Conservation (phyloP, 2,888 invertebrate genomes). For the Tortricodes alternella region DNA sequence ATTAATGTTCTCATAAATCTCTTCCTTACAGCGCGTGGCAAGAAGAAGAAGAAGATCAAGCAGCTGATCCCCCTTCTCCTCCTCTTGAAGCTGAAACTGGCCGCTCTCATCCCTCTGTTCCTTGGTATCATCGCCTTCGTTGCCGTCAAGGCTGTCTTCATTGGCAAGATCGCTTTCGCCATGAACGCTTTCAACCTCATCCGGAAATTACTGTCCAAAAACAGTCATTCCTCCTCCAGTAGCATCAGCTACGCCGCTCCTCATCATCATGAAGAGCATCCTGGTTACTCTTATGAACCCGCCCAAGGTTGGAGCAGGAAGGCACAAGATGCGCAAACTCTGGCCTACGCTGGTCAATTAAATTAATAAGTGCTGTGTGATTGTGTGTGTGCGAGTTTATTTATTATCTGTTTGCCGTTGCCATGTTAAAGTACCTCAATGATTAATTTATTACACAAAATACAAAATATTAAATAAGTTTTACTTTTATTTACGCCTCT, state of each 20-base stretch:
- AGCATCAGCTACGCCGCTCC: conserved; percentile 85
- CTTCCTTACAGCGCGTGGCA: conserved; percentile 85
- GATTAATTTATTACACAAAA: conserved; percentile 50
- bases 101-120: conserved; percentile 89
- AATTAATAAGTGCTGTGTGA: conserved; percentile 44
- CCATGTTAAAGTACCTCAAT: conserved; percentile 70
- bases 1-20: background rate
- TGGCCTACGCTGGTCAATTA: conserved; percentile 84
- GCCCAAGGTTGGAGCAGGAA: conserved; percentile 86
- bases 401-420: conserved; percentile 50
- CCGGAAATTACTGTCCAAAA: conserved; percentile 87
- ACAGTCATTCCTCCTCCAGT: conserved; percentile 47
- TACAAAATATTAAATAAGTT: conserved; percentile 43
- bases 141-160: conserved; percentile 91
- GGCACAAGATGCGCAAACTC: conserved; percentile 84
- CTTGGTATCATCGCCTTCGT: conserved; percentile 88
- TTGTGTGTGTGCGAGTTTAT: conserved; percentile 48
- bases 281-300: conserved; percentile 78
- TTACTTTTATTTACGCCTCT: conserved; percentile 41
- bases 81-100: conserved; percentile 89
- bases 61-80: conserved; percentile 88
- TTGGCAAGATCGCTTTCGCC: conserved; percentile 93
- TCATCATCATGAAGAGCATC: conserved; percentile 83
- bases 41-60: conserved; percentile 91
- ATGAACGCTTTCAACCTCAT: conserved; percentile 86